Conservation (phyloP, 2,797 vertebrate genomes). For the Australoheros facetus region DNA sequence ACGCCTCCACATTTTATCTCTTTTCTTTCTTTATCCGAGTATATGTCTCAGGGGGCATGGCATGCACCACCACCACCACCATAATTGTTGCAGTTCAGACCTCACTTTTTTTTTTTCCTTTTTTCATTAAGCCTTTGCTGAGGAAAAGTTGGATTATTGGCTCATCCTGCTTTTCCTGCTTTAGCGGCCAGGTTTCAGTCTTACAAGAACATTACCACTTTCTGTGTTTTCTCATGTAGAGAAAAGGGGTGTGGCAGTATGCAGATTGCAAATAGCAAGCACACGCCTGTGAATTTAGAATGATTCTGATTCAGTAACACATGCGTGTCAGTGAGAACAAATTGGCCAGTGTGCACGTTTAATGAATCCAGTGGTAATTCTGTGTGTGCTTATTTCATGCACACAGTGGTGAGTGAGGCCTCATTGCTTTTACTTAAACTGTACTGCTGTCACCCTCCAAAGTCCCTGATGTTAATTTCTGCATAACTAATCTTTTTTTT, state of each 20-base stretch:
- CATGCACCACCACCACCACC: neutral
- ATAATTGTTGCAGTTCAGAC: neutral
- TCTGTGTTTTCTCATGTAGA: neutral
- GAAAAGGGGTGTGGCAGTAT: neutral
- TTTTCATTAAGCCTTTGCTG: neutral
- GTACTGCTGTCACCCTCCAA: neutral
- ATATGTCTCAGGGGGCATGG: neutral
- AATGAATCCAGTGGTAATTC: neutral
- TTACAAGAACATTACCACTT: neutral
- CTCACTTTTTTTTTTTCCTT: neutral
- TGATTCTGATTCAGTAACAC: neutral
- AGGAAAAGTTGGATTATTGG: neutral
- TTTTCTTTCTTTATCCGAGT: neutral
- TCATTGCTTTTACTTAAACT: neutral
- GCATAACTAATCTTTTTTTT: neutral
- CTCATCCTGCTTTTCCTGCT: neutral
- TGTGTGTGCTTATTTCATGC: neutral
- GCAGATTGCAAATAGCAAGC: neutral
- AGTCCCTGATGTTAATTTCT: neutral
- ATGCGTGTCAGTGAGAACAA: neutral
- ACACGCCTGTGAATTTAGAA: neutral
- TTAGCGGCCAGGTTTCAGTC: too few relatives aligned
- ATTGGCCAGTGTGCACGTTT: conserved; percentile 5
- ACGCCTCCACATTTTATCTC: neutral
- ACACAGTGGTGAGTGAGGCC: neutral